Base-by-base conservation (phyloP, 2,888 invertebrate species). In the Scaptomyza tumidula region DNA sequence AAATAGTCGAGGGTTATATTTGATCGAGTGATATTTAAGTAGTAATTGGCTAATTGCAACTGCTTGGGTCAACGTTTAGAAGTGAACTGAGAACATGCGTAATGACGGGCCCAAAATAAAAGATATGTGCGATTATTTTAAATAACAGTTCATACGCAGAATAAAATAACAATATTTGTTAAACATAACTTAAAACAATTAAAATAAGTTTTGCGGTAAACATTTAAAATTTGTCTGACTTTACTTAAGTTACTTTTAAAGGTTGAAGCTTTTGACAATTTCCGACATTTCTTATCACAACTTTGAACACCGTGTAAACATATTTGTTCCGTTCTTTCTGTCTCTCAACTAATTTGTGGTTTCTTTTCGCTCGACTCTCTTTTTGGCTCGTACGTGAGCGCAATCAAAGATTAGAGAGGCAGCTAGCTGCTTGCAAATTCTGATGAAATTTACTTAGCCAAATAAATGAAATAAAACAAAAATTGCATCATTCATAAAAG, bases 91-190 rank as follows among this genome's bases (percentile, higher is more conserved):
- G 13, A 39, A 27, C 24, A 24, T 24, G 24, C 24, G 24, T 24
- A 39, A 33, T 35, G 14, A 37, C 31, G n/a, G n/a, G 6, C 33
- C 49, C 35, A 37, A 50, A 54, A 44, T n/a, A n/a, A n/a, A n/a
- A n/a, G n/a, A n/a, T n/a, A n/a, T n/a, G n/a, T n/a, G n/a, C n/a
- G n/a, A n/a, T n/a, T n/a, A n/a, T n/a, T n/a, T n/a, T n/a, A n/a
- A n/a, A n/a, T n/a, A n/a, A n/a, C 9, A 24, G 68, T 73, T 71
- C 57, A 73, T 27, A 53, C 55, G 14, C 3, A 3, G 13, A 6
- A 43, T 0, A 13, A 43, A 29, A 46, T 46, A 6, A 14, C 13
- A 37, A 41, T 29, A 13, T 3, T 11, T 24, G 24, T 24, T 0
- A 24, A 24, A 24, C 5, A 5, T 2, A 24, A 24, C 24, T 0